A percentile compares a stretch with the other conserved stretches of the same genome.
These are phyloP conservation scores for Chaetops frenatus DNA, from an alignment of 2,113 vertebrate genomes.

Conservation along the genomic window DNA sequence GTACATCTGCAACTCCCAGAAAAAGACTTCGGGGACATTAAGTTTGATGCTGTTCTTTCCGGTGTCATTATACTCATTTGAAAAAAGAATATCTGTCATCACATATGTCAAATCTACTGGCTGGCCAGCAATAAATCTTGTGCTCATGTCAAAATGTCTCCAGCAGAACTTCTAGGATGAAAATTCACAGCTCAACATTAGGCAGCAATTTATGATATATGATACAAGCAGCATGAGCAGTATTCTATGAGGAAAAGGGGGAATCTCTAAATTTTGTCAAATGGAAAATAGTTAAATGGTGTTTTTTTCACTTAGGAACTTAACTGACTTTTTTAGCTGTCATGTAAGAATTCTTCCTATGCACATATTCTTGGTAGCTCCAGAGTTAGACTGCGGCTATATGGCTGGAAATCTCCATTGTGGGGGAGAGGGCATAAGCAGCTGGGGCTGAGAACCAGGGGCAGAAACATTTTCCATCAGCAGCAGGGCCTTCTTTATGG, in stretches of 20 bases:
- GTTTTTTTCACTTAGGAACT: not conserved
- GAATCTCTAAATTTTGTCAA: not conserved
- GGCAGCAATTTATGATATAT: slow-evolving; percentile 5
- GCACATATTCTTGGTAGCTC: not conserved
- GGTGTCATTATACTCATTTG: not conserved
- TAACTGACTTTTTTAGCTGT: not conserved
- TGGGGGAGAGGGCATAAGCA: not conserved
- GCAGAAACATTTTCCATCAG: not conserved
- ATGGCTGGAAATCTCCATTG: not conserved
- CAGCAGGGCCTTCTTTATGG: not conserved
- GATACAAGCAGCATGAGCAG: not conserved
- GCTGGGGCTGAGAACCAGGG: not conserved
- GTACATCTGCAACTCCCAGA: not conserved
- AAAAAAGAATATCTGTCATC: not conserved
- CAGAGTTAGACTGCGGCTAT: not conserved
- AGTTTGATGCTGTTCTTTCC: not conserved
- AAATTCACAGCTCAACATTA: slow-evolving; percentile 17
- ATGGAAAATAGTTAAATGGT: not conserved
- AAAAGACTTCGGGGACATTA: not conserved
- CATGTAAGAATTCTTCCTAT: not conserved
- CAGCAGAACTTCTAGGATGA: slow-evolving; percentile 1
- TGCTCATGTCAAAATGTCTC: slow-evolving; percentile 5
- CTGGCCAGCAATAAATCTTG: slow-evolving; percentile 27
- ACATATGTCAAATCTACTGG: not conserved
- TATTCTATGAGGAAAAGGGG: not conserved